Base-by-base conservation (phyloP, 2,113 vertebrate species). In the Phylloscopus whistleri region DNA sequence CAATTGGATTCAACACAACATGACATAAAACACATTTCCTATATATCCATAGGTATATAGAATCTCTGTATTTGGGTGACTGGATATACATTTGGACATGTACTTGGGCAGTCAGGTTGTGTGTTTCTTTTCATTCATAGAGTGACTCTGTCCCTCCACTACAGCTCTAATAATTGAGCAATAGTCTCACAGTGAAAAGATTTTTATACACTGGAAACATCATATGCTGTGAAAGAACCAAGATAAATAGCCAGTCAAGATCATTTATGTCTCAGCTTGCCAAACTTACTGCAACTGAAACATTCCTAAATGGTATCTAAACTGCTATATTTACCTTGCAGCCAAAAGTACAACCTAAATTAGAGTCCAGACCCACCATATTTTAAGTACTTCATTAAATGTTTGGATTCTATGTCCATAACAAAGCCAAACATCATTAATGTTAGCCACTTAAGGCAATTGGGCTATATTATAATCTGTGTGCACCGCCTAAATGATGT, bases 1-100 rank as follows among this genome's bases (percentile, higher is more conserved):
- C 92, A 94, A 78, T 91, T 92, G 64, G n/a, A 90, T 92, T 96
- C 48, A 90, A 56, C 86, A 67, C 39, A 89, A 75, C 37, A 77
- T 24, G 80, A 72, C 20, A 90, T 26, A 46, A 21, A 87, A 41
- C 15, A 35, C 17, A 43, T 67, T 84, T 75, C 49, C 43, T 55
- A 16, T 37, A 56, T 35, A 31, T 56, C 80, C 4, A 22, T 70
- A 73, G 55, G 7, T 19, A 43, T 55, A 87, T 24, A 35, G 31
- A 87, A 76, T 26, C 24, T 70, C 77, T 8, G 22, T 49, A 69
- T 77, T 84, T 75, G 48, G 9, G 26, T 75, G 73, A 64, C 44
- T 87, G 51, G 21, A 55, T 84, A 62, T 37, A 55, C 4, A 55
- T 74, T 83, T 67, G 35, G 55, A 55, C 27, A 55, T 8, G 4